Evolutionary conservation across 64 coral and sea anemone genomes (phyloP).

Genomic region (Anthopleura sola): DNA sequence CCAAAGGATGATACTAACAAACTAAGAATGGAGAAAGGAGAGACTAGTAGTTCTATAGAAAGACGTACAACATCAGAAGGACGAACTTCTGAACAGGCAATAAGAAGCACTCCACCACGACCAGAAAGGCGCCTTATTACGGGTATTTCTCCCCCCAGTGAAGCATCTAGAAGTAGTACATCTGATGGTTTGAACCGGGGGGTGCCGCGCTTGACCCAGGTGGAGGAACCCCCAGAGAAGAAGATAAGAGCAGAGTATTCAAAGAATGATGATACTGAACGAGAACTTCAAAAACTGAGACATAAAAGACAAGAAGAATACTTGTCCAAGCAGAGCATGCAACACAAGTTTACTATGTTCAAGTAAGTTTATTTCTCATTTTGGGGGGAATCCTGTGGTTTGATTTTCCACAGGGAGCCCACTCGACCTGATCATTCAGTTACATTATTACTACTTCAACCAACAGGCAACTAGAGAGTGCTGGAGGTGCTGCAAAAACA

Average conservation of each 20-base stretch:
- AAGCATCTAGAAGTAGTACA: neutral
- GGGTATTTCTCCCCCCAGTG: neutral
- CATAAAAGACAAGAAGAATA: conserved; percentile 46
- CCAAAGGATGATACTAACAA: neutral
- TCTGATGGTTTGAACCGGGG: neutral
- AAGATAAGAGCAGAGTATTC: conserved; percentile 22
- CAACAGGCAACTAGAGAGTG: conserved; percentile 12
- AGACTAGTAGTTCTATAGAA: neutral
- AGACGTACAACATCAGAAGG: neutral
- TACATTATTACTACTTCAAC: neutral
- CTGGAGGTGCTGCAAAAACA: conserved; percentile 3
- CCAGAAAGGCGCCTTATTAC: neutral
- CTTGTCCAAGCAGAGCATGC: conserved; percentile 31
- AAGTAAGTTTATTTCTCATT: conserved; percentile 23
- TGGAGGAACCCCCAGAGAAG: conserved; percentile 53
- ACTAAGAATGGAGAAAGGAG: neutral
- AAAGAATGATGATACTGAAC: conserved; percentile 17
- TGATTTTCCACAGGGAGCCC: neutral
- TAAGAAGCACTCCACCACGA: conserved; percentile 6
- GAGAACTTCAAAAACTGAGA: conserved; percentile 38
- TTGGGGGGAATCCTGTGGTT: neutral
- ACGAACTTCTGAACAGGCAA: neutral
- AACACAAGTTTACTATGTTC: conserved; percentile 35
- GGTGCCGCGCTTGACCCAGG: neutral
- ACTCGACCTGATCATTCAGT: neutral